Conservation (phyloP, 92 coral and sea anemone species). For the Porites divaricata region DNA sequence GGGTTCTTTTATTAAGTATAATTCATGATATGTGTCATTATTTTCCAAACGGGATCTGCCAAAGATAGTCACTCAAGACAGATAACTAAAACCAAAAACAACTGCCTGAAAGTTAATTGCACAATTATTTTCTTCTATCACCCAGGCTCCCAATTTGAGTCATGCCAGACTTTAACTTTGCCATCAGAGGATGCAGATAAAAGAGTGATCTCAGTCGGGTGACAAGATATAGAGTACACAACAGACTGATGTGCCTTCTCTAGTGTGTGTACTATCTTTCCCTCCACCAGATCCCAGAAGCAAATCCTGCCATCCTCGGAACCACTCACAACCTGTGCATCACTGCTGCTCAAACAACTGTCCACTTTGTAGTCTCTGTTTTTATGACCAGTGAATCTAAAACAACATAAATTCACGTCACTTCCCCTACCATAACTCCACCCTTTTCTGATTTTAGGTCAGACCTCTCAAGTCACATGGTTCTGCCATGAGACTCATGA, state of each 20-base stretch:
- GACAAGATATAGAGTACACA: conserved; percentile 86
- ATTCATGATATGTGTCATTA: too few relatives aligned
- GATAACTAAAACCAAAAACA: too few relatives aligned
- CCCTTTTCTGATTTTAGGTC: too few relatives aligned
- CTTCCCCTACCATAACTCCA: too few relatives aligned
- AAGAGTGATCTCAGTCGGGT: conserved; percentile 80
- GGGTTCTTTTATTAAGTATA: too few relatives aligned
- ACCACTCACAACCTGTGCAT: conserved; percentile 90
- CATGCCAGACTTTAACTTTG: conserved; percentile 92
- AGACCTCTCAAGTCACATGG: too few relatives aligned
- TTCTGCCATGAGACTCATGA: too few relatives aligned
- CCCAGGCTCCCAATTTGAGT: conserved; percentile 67
- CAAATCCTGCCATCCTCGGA: conserved; percentile 93
- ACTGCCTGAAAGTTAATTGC: background rate
- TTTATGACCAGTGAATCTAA: conserved; percentile 90
- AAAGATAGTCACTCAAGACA: too few relatives aligned
- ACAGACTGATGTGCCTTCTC: conserved; percentile 84
- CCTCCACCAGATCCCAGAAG: conserved; percentile 97
- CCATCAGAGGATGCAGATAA: conserved; percentile 97
- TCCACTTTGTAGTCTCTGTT: conserved; percentile 95
- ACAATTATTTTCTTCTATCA: background rate
- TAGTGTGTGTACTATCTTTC: conserved; percentile 76
- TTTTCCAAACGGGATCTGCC: too few relatives aligned
- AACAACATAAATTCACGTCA: background rate
- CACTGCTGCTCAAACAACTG: conserved; percentile 90